These are phyloP conservation scores for Montipora capricornis DNA, from an alignment of 64 coral and sea anemone genomes.

Conservation along the genomic window DNA sequence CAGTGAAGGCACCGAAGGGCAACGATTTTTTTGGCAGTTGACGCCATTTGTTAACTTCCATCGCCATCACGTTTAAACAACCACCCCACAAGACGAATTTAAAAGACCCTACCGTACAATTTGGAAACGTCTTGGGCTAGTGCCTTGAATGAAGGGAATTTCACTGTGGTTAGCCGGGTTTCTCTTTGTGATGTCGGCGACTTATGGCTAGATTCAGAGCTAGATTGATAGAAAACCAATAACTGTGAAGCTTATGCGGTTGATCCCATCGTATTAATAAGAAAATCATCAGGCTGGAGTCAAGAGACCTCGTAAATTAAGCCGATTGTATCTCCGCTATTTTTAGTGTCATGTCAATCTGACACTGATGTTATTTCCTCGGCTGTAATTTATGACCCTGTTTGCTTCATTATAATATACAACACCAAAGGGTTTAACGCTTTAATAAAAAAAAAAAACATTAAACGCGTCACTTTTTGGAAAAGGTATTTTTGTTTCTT, in stretches of 20 bases:
- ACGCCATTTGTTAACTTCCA: constrained; percentile 6
- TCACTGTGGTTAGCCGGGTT: background rate
- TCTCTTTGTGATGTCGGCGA: too few relatives aligned
- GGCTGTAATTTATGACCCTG: background rate
- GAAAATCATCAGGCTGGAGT: background rate
- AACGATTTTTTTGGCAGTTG: background rate
- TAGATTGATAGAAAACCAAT: background rate
- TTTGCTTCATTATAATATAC: too few relatives aligned
- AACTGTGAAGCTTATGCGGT: background rate
- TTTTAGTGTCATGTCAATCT: constrained; percentile 38
- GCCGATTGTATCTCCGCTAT: constrained; percentile 27
- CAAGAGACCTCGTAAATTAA: constrained; percentile 30
- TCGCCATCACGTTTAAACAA: background rate
- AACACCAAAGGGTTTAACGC: background rate
- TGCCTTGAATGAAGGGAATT: background rate
- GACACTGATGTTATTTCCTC: constrained; percentile 31
- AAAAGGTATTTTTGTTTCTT: background rate
- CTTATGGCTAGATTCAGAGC: background rate
- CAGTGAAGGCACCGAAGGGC: background rate
- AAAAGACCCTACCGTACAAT: background rate
- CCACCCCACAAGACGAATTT: background rate
- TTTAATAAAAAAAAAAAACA: background rate
- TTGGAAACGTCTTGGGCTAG: background rate
- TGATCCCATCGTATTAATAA: constrained; percentile 17
- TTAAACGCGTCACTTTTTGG: background rate